These are phyloP conservation scores for Eurosta solidaginis DNA, from an alignment of 1,140 invertebrate species.

Conservation along the genomic window DNA sequence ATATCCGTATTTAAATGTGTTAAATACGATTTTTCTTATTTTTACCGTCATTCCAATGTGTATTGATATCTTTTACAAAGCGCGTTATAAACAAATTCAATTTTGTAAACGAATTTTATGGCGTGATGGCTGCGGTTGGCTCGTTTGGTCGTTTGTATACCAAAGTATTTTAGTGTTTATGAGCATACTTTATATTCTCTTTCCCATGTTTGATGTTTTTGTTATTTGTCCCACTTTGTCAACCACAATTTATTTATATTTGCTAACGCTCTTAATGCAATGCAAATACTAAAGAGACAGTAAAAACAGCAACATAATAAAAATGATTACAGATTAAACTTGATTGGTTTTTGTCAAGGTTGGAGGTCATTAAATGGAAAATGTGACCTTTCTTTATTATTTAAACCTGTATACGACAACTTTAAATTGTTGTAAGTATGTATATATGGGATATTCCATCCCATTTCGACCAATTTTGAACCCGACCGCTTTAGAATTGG, in stretches of 20 bases:
- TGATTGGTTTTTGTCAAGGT: constrained; percentile 21
- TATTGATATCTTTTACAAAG: background rate
- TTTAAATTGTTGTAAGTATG: no score
- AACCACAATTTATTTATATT: constrained; percentile 21
- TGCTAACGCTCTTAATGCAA: constrained; percentile 9
- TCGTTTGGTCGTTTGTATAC: background rate
- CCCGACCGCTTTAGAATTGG: no score
- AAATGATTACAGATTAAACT: constrained; percentile 7
- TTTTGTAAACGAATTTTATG: constrained; percentile 20
- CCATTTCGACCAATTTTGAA: no score
- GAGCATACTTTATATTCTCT: background rate
- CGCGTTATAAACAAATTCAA: constrained; percentile 10
- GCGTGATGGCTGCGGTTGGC: background rate
- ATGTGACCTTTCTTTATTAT: no score
- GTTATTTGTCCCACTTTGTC: constrained; percentile 21
- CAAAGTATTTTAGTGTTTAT: background rate
- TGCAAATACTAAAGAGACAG: background rate
- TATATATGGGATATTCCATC: no score
- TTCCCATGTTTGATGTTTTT: background rate
- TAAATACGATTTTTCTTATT: no score
- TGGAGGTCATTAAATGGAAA: no score
- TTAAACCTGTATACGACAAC: no score
- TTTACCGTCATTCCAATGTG: no score
- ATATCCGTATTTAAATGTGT: no score
- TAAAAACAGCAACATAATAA: constrained; percentile 15